Evolutionary conservation across 2,113 vertebrate genomes (phyloP), one percentile per base, ranked within the genome.

Genomic region (Canis aureus): DNA sequence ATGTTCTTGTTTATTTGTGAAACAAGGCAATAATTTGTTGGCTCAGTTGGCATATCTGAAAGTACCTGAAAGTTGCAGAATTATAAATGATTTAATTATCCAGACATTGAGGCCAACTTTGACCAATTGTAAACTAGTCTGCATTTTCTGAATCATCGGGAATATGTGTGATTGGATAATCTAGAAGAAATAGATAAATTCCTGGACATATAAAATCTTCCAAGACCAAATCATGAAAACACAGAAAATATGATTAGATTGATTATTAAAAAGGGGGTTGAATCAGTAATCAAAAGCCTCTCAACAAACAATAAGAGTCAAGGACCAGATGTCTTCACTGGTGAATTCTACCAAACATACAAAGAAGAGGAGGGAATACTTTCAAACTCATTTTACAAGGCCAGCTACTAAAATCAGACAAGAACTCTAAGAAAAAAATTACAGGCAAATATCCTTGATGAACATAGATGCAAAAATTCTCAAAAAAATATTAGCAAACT

Each of bases 1-100:
- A 71, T 80, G 23, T 79, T 74, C 76, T 83, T 17, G 93, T 80
- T 89, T 91, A 89, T 93, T 95, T 95, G 38, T 74, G 57, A 89
- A 95, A 93, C 2, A 91, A 82, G n/a, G 51, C 57, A 79, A 66
- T 74, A 69, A 80, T 91, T 96, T 96, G 12, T 43, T 96, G 76
- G 10, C 51, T 90, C 82, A 15, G 51, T 92, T 90, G 89, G 53
- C 53, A 83, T 93, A 53, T 80, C 71, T 93, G 11, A 62, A 84
- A 80, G 27, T n/a, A 73, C 57, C 57, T 88, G 11, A 69, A 96
- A 67, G 57, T 84, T 84, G 55, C 12, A 91, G 64, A 84, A 97
- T 80, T 80, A 49, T 38, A 95, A 80, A 80, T 88, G 29, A 84
- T 29, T 95, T 71, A 81, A 71, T 67, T 79, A 84, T 80, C 81